Evolutionary conservation across 2,113 vertebrate species (phyloP), one percentile per base, ranked within the genome.

Genomic region (Anser cygnoides): DNA sequence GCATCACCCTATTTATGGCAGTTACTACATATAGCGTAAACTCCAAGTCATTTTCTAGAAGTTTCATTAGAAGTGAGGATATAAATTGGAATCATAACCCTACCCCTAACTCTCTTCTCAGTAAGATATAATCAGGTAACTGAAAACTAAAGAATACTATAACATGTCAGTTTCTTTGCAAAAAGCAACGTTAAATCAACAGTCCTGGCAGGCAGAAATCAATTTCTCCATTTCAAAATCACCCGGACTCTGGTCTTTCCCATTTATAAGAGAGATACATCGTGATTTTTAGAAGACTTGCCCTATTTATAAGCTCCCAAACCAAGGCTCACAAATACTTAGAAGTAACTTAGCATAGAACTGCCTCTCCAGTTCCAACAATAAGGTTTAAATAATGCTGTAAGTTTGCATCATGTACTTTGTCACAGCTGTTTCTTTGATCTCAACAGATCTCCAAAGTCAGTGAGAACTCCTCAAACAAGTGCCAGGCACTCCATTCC

Each of bases 371-470:
- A 59, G 39, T 92, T 86, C 49, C 63, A 86, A 41, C 46, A 39
- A 18, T 15, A 20, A 35, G 16, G 23, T 95, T 93, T 93, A 94
- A 92, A 95, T 87, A 49, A 49, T 22, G 46, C 46, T 49, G 46
- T 49, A 49, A 22, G 46, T 22, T 22, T 49, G 46, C 22, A 20
- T 49, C 46, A 49, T 22, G 5, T 22, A 10, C 11, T 49, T 49
- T 49, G 77, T 93, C 86, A 91, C 80, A 92, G 73, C 49, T 87
- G 89, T n/a, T 87, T 91, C 89, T 93, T 78, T 92, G 52, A 91
- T 75, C 66, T 73, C 63, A n/a, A 3, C 57, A 92, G 28, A 65
- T 18, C 83, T 70, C 57, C 70, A 84, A 55, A 83, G 39, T 84
- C 79, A 86, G 1, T 10, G 52, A 85, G 58, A 92, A 67, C 23